Conservation (phyloP, 53 echinoderm and acorn worm genomes). For the Glandiceps talaboti region DNA sequence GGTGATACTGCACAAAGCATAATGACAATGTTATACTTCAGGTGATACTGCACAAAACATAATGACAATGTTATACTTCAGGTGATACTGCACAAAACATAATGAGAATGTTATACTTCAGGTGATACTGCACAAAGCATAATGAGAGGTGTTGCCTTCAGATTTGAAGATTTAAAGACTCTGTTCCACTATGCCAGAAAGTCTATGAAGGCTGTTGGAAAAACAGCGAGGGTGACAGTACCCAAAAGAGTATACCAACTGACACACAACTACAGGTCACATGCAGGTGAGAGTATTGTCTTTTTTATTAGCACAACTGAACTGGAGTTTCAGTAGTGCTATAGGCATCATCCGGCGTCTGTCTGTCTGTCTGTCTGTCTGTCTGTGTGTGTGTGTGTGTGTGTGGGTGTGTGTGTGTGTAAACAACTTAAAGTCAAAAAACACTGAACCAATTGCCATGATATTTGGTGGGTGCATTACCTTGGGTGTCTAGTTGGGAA, state of each 20-base stretch:
- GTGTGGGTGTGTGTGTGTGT: neutral
- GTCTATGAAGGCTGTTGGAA: slow-evolving; percentile 40
- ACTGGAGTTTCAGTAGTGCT: too few relatives aligned
- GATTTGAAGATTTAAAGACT: slow-evolving; percentile 43
- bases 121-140: slow-evolving; percentile 64
- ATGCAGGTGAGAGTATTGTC: slow-evolving; percentile 57
- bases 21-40: too few relatives aligned
- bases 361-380: neutral
- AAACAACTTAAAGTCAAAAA: neutral
- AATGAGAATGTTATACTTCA: too few relatives aligned
- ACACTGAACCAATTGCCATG: too few relatives aligned
- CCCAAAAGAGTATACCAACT: slow-evolving; percentile 51
- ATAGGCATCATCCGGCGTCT: neutral
- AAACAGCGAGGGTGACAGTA: slow-evolving; percentile 32
- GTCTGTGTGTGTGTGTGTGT: neutral
- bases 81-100: too few relatives aligned
- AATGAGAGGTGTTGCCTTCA: slow-evolving; percentile 50
- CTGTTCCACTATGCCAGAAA: slow-evolving; percentile 55
- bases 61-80: too few relatives aligned
- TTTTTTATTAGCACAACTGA: too few relatives aligned
- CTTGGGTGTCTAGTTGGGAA: too few relatives aligned
- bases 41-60: too few relatives aligned
- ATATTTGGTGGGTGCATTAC: too few relatives aligned
- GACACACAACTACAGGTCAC: slow-evolving; percentile 51
- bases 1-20: too few relatives aligned